Evolutionary conservation across 2,888 invertebrate species (phyloP), one percentile per base, ranked within the genome.

Genomic region (Ormyrus nitidulus): DNA sequence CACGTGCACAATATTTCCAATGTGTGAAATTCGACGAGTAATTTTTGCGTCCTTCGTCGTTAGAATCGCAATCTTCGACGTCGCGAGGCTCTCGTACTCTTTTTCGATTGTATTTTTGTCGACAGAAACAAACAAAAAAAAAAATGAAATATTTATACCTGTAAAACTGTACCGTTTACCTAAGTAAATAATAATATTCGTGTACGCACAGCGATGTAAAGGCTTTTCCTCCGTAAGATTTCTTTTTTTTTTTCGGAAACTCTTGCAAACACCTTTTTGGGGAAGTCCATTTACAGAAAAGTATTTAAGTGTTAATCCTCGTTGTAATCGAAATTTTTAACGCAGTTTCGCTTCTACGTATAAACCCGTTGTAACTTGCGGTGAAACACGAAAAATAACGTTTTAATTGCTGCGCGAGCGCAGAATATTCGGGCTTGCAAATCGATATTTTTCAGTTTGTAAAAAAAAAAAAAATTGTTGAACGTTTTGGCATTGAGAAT

Each of bases 151-250:
- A 65, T 72, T 72, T 62, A 62, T 73, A 61, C 73, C 62, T 56
- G n/a, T 66, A 72, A 77, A 34, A 78, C 9, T 65, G 59, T 72
- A 77, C 54, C 70, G 58, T 70, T 34, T 69, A 77, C 59, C 51
- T 61, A 58, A 66, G 61, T 49, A 44, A 49, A 64, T 11, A 64
- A 79, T 79, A 77, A 65, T 73, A 79, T 73, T 73, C 61, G 62
- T 61, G 48, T 74, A 74, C 79, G 73, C 74, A 79, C 79, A 74
- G 44, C 56, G 13, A 74, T 46, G 66, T 56, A 8, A 73, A 34
- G 68, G 73, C 68, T 69, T 79, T 79, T 19, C 53, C 34, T 11
- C 44, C 34, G 34, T 34, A 34, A 10, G 11, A 51, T 51, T 34
- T 34, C 34, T 1, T 10, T 7, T 54, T 73, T 46, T 46, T 62